Base-by-base conservation (phyloP, 2,888 invertebrate species). In the Agapetus fuscipes region DNA sequence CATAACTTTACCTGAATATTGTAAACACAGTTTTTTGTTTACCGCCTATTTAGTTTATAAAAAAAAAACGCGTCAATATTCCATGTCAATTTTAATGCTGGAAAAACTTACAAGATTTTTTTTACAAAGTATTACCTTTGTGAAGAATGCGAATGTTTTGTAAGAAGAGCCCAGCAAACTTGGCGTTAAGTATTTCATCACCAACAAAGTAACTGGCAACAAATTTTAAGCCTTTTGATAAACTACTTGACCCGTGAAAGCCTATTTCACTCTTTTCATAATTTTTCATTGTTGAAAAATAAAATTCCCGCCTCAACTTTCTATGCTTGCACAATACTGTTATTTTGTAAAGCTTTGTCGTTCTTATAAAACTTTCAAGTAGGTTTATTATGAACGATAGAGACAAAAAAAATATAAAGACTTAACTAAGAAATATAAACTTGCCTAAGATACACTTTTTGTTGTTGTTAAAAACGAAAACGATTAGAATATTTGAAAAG, bases 331-430 rank as follows among this genome's bases (percentile, higher is more conserved):
- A 38, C 38, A 43, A 43, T 43, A 41, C 39, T 34, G 43, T 46
- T 46, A 46, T 43, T 41, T 43, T 36, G 36, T 28, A 27, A 26
- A 43, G 43, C 41, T 46, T 46, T 43, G n/a, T 20, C 43, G 36
- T 43, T 41, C 30, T 34, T 36, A 39, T 39, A 45, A 41, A 43
- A 43, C 31, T 44, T 44, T 30, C 17, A 17, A 24, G 30, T 32
- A 40, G 37, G 41, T 41, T 43, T 43, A 43, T 43, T 41, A 41
- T 30, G 41, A 41, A 20, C 20, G 9, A 20, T 20, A 6, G 20
- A 20, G 4, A 6, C 20, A 20, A 20, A 20, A 20, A 6, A 20
- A 20, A 20, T 9, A 9, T 20, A 20, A 6, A 20, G 4, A 6
- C 9, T 6, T 20, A 9, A 20, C 4, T 6, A 20, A 20, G 9